Percentiles rank a stretch among this genome's conserved stretches.
Conservation (phyloP, 2,888 invertebrate genomes). For the Dendrolimus pini region DNA sequence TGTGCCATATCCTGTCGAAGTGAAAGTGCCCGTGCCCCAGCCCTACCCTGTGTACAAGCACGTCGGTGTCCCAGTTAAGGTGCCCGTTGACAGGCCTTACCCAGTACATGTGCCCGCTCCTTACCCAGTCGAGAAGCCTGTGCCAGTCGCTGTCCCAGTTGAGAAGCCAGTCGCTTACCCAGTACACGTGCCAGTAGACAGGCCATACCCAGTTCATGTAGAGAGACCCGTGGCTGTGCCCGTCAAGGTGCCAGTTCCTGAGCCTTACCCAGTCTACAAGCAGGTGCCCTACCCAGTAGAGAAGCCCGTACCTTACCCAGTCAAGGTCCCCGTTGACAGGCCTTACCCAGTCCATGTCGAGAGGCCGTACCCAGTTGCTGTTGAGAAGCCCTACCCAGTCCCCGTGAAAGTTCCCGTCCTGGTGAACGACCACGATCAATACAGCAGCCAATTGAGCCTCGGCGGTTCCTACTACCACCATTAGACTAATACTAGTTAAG, state of each 20-base stretch:
- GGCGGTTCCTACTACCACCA: constrained; percentile 56
- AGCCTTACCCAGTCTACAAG: constrained; percentile 80
- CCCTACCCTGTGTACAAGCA: constrained; percentile 83
- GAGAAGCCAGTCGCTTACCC: constrained; percentile 79
- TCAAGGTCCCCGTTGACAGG: constrained; percentile 81
- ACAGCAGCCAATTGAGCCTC: constrained; percentile 24
- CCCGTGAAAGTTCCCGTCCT: constrained; percentile 72
- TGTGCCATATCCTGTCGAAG: constrained; percentile 83
- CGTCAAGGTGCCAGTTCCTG: constrained; percentile 76
- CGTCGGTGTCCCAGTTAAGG: constrained; percentile 81
- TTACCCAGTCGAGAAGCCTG: constrained; percentile 78
- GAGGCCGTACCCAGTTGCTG: constrained; percentile 58
- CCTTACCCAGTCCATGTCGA: constrained; percentile 78
- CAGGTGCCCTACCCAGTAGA: constrained; percentile 79
- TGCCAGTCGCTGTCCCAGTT: constrained; percentile 78
- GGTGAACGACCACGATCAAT: constrained; percentile 36
- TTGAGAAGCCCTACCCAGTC: constrained; percentile 76
- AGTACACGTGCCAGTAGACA: constrained; percentile 79
- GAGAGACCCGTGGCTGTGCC: constrained; percentile 71
- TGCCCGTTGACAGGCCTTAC: constrained; percentile 81
- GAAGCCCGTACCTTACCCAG: constrained; percentile 78
- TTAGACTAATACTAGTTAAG: constrained; percentile 47
- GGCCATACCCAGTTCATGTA: constrained; percentile 76
- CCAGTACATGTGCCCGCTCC: constrained; percentile 80
- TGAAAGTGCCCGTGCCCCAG: constrained; percentile 85